Conservation (phyloP, 2,888 invertebrate species). For the Leucozona laternaria region DNA sequence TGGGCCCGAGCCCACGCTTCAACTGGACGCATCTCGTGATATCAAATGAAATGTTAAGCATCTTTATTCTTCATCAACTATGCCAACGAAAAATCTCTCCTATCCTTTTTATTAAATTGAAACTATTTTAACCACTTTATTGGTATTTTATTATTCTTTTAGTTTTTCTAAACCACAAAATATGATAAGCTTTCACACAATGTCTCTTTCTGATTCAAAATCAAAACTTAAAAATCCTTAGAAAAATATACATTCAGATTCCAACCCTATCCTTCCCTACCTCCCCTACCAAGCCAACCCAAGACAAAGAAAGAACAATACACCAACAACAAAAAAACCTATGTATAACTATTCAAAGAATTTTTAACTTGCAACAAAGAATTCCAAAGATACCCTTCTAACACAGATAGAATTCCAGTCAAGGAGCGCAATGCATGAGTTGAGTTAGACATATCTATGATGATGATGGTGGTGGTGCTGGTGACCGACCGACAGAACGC, state of each 20-base stretch:
- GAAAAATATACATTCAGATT: background rate
- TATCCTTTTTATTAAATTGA: too few species aligned
- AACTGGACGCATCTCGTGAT: too few species aligned
- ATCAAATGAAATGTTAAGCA: too few species aligned
- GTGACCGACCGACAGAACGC: background rate
- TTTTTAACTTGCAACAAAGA: slow-evolving; percentile 48
- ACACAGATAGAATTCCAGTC: slow-evolving; percentile 19
- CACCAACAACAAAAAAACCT: background rate
- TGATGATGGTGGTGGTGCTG: slow-evolving; percentile 28
- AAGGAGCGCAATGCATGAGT: slow-evolving; percentile 6
- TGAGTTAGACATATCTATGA: slow-evolving; percentile 40
- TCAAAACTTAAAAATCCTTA: background rate
- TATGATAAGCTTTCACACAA: background rate
- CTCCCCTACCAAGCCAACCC: background rate
- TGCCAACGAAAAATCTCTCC: too few species aligned
- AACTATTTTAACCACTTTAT: too few species aligned
- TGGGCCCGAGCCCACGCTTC: too few species aligned
- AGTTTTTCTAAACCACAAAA: background rate
- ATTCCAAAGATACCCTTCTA: slow-evolving; percentile 28
- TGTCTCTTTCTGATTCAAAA: background rate
- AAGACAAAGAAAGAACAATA: background rate
- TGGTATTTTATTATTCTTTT: too few species aligned
- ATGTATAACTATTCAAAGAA: slow-evolving; percentile 29
- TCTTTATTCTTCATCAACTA: too few species aligned
- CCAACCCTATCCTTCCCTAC: background rate